A percentile compares a stretch with the other conserved stretches of the same genome.
Conservation (phyloP, 2,888 invertebrate species). For the Pardosa pseudoannulata region DNA sequence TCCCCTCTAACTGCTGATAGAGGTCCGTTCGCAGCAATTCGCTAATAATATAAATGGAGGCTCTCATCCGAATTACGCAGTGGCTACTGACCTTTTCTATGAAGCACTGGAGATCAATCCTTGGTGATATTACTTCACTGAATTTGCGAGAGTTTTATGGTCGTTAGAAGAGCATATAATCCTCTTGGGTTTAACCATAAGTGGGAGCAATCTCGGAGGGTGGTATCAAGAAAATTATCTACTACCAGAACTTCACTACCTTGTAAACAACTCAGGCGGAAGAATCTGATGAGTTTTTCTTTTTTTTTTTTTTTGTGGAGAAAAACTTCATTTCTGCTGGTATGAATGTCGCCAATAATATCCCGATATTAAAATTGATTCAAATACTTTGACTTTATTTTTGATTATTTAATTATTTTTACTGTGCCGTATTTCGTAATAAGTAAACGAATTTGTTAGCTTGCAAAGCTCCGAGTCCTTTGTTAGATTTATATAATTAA, state of each 20-base stretch:
- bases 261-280: slow-evolving; percentile 43
- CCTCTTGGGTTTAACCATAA: slow-evolving; percentile 66
- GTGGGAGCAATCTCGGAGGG: slow-evolving; percentile 44
- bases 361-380: too few relatives aligned
- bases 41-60: background rate
- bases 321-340: too few relatives aligned
- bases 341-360: too few relatives aligned
- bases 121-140: background rate
- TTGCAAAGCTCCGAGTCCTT: too few relatives aligned
- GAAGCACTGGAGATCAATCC: background rate
- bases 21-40: background rate
- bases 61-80: background rate
- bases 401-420: too few relatives aligned
- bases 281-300: background rate
- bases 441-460: too few relatives aligned
- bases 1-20: too few relatives aligned
- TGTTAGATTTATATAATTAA: too few relatives aligned
- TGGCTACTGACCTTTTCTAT: background rate
- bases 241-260: slow-evolving; percentile 61
- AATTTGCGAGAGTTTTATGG: slow-evolving; percentile 55
- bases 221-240: slow-evolving; percentile 62
- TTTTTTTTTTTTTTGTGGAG: background rate
- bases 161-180: slow-evolving; percentile 64
- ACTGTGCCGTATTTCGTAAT: too few relatives aligned
- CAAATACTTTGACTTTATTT: too few relatives aligned